phyloP scores from a whole-genome alignment of 2,888 invertebrate genomes.

The Sinelater perroti region DNA sequence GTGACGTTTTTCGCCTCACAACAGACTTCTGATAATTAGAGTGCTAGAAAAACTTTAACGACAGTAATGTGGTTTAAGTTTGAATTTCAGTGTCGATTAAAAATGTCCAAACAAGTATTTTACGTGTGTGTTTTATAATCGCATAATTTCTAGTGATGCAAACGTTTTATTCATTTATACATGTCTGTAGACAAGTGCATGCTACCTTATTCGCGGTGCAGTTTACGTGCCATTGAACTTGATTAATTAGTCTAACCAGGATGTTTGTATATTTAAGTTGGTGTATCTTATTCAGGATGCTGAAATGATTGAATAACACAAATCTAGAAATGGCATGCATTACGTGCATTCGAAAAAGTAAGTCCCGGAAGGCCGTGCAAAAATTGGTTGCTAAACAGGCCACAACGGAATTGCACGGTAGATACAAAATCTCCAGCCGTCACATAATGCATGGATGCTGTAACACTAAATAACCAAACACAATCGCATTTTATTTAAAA shows the following conservation, averaged over 20 bases:
- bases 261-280: not conserved
- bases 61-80: no score
- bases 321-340: no score
- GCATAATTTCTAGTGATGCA: not conserved
- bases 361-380: not conserved
- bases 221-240: constrained; percentile 3
- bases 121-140: not conserved
- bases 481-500: constrained; percentile 37
- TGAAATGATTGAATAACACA: not conserved
- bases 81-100: no score
- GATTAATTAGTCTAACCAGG: constrained; percentile 2
- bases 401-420: constrained; percentile 5
- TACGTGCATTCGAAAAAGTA: not conserved
- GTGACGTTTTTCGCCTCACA: not conserved
- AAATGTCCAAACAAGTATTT: no score
- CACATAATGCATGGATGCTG: constrained; percentile 23
- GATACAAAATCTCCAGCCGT: constrained; percentile 20
- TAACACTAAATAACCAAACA: constrained; percentile 35
- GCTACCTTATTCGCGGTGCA: not conserved
- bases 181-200: not conserved
- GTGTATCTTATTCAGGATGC: constrained; percentile 7
- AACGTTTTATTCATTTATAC: constrained; percentile 12
- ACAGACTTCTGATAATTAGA: not conserved
- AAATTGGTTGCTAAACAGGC: no score
- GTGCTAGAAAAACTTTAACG: no score